Percentiles rank a stretch among this genome's conserved stretches.
These are phyloP conservation scores for Heliocidaris tuberculata DNA, from an alignment of 35 echinoderm and acorn worm genomes.

Conservation along the genomic window DNA sequence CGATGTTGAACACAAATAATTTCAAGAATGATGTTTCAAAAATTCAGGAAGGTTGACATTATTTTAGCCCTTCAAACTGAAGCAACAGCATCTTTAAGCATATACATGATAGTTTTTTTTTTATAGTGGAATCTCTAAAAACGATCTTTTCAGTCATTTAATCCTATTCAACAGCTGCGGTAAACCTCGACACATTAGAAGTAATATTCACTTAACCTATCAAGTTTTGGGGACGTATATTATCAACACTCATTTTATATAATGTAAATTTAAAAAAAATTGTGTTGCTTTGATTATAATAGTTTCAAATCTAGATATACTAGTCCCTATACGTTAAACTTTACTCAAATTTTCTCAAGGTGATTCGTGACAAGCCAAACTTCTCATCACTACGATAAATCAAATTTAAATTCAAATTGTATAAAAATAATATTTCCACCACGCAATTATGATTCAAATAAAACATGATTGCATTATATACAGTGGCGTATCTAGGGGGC, in stretches of 20 bases:
- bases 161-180: background rate
- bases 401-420: too few species aligned
- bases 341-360: background rate
- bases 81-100: background rate
- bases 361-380: background rate
- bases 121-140: background rate
- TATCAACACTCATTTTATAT: background rate
- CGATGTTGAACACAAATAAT: background rate
- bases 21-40: background rate
- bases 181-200: background rate
- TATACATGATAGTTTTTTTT: background rate
- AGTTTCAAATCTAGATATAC: background rate
- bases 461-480: too few species aligned
- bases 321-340: background rate
- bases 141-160: background rate
- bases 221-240: background rate
- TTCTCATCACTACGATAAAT: background rate
- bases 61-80: background rate
- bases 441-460: too few species aligned
- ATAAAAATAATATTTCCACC: too few species aligned
- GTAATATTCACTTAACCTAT: background rate
- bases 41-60: background rate
- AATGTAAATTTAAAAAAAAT: background rate
- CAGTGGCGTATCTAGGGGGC: too few species aligned
- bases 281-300: background rate